phyloP scores from a whole-genome alignment of 2,113 vertebrate genomes.

The Eolophus roseicapilla region DNA sequence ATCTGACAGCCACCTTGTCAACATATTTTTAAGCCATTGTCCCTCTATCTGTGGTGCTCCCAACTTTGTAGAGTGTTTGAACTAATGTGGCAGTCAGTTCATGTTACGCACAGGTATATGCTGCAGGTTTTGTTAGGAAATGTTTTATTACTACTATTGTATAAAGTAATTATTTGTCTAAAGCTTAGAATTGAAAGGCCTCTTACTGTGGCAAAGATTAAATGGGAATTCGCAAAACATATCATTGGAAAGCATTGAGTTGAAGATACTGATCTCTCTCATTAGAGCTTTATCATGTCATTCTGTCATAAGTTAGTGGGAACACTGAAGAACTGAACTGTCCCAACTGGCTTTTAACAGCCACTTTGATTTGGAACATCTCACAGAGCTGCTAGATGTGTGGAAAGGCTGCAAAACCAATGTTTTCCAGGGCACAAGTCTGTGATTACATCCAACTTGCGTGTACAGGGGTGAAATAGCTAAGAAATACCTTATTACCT shows the following conservation, averaged over 20 bases:
- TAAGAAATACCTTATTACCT: neutral
- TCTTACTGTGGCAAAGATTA: neutral
- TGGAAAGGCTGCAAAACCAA: neutral
- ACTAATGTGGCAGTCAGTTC: neutral
- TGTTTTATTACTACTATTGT: neutral
- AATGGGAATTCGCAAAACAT: rapidly evolving
- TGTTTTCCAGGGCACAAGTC: neutral
- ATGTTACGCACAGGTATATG: neutral
- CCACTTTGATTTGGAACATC: neutral
- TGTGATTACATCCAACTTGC: neutral
- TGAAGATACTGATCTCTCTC: neutral
- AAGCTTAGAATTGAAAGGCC: neutral
- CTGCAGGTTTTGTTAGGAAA: neutral
- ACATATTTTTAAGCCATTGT: neutral
- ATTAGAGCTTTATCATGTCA: neutral
- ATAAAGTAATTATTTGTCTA: neutral
- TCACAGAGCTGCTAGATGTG: neutral
- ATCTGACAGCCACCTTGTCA: neutral
- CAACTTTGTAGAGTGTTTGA: neutral
- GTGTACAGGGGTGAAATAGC: neutral
- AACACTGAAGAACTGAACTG: neutral
- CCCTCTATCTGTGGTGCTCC: neutral
- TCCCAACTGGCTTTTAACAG: neutral
- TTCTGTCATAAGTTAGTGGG: neutral
- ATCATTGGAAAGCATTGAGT: neutral